Evolutionary conservation across 2,888 invertebrate genomes (phyloP), one percentile per base, ranked within the genome.

Genomic region (Entomobrya multifasciata): DNA sequence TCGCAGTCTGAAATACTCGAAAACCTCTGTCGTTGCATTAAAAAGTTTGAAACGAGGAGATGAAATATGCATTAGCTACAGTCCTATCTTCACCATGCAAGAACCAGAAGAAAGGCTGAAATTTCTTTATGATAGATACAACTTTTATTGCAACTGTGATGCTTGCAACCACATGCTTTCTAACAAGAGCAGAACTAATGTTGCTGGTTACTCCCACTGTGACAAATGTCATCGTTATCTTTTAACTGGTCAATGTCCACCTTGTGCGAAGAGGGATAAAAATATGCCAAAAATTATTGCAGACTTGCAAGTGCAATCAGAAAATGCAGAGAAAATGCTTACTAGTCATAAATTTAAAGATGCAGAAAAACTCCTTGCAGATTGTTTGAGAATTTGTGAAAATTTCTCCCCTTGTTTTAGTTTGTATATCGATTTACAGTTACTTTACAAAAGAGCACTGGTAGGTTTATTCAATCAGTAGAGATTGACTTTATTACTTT

Each of bases 31-130:
- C n/a, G 83, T 91, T 4, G 87, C 89, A 17, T 20, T 91, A 17
- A 88, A 82, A 65, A 86, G 70, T 77, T 27, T 91, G 8, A 49
- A 62, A 8, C 27, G 77, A 0, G 90, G 90, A 0, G 90, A 90
- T 22, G 91, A 91, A 82, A 76, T 91, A 17, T 88, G 88, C 20
- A 90, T 91, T 13, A 88, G 89, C 25, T 91, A 91, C 55, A 89
- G 89, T 15, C 90, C 91, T 10, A 52, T 84, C 5, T 91, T 90
- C 67, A 70, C 88, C 10, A 47, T 77, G n/a, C 80, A 87, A 22
- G 78, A 80, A 4, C 67, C 74, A 6, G 11, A 30, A 17, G 88
- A 90, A 17, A 62, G 91, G 62, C 47, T 83, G 8, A 74, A 74
- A 13, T 87, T 88, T 80, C 52, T 91, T 27, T 13, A 62, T n/a